Evolutionary conservation across 1,140 invertebrate species (phyloP), one percentile per base, ranked within the genome.

Genomic region (Macrocentrus cingulum): DNA sequence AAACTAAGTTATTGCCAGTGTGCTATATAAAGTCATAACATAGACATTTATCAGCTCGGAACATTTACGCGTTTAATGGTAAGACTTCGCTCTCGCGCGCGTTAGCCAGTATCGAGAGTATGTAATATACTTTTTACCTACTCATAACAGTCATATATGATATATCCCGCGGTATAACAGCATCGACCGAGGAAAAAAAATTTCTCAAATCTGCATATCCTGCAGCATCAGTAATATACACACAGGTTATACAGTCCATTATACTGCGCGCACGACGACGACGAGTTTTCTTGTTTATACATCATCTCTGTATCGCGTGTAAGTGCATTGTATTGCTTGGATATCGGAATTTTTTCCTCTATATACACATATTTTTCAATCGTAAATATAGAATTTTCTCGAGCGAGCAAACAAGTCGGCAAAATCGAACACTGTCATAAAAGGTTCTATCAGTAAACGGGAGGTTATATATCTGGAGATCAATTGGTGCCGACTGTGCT

Each of bases 11-110:
- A 72, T 71, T 67, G 67, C 66, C 61, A 39, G 61, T 57, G 15
- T 56, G 67, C 59, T 51, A 70, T n/a, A n/a, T 72, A 74, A 74
- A 74, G 69, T 69, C 70, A 74, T 72, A 71, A 72, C 68, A 70
- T 66, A 64, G 69, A 68, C 66, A 70, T 74, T 72, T 72, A 71
- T 72, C 72, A 72, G 67, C 65, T 60, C 63, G 60, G 63, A 70
- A 66, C 60, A 46, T 63, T 61, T 64, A 54, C 59, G 44, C 54
- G 41, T 66, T 71, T 66, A 69, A 64, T 59, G 52, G 42, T 50
- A 49, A 62, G 46, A 60, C 45, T 59, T 63, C 48, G 36, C 58
- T 61, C 59, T 44, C 44, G 39, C 41, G 51, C 55, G 34, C 48
- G 15, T 49, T n/a, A 59, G 39, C 37, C 34, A 54, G 15, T 11